Conservation (phyloP, 2,797 vertebrate species). For the Paedocypris micromegethes region DNA sequence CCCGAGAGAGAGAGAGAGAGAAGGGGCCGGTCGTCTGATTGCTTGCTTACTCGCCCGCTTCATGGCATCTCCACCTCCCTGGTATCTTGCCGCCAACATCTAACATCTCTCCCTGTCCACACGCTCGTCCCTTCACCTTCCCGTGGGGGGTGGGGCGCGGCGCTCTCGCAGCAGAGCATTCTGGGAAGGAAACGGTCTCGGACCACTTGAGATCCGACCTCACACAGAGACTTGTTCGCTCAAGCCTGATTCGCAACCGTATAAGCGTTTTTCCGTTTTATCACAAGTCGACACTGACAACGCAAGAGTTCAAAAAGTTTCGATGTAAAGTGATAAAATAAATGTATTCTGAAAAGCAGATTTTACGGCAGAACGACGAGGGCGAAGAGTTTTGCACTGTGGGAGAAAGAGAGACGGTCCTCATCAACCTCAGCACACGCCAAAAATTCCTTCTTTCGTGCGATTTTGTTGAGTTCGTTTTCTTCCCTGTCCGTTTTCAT, state of each 20-base stretch:
- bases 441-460: constrained; percentile 64
- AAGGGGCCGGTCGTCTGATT: no score
- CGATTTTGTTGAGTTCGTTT: constrained; percentile 46
- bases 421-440: constrained; percentile 52
- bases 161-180: constrained; percentile 58
- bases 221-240: constrained; percentile 78
- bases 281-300: constrained; percentile 51
- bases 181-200: constrained; percentile 50
- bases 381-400: constrained; percentile 29
- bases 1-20: no score
- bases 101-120: constrained; percentile 28
- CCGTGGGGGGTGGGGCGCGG: constrained; percentile 24
- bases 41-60: constrained; percentile 31
- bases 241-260: constrained; percentile 79
- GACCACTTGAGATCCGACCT: constrained; percentile 63
- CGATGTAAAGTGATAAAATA: constrained; percentile 25
- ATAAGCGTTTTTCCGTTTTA: constrained; percentile 60
- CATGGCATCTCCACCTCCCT: constrained; percentile 41
- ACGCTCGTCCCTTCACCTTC: constrained; percentile 32
- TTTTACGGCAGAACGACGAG: constrained; percentile 15
- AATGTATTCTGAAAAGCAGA: constrained; percentile 31
- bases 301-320: constrained; percentile 43
- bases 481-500: constrained; percentile 54
- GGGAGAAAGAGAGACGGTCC: constrained; percentile 43
- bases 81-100: constrained; percentile 52